Conservation (phyloP, 2,113 vertebrate species). For the Callipepla squamata region DNA sequence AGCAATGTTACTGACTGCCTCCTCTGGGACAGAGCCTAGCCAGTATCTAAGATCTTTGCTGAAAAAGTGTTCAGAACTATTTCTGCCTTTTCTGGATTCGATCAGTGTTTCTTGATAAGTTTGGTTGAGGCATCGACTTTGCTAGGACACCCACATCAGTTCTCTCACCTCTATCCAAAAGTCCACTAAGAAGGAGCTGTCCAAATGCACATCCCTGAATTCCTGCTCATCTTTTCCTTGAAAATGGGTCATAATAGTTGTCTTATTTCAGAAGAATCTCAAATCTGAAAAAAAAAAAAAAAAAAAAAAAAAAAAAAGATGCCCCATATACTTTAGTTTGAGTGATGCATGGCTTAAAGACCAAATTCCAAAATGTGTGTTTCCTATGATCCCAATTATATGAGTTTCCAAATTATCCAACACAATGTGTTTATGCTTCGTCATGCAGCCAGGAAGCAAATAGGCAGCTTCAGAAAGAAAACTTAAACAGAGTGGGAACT, state of each 20-base stretch:
- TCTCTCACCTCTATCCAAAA: not conserved
- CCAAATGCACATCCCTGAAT: not conserved
- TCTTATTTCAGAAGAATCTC: not conserved
- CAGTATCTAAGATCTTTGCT: not conserved
- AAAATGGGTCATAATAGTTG: not conserved
- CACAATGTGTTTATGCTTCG: not conserved
- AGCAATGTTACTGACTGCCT: not conserved
- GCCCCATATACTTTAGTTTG: not conserved
- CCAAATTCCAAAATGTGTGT: not conserved
- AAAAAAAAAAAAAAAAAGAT: not conserved
- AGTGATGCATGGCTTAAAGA: not conserved
- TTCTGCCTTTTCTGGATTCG: not conserved
- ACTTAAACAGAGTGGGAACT: not conserved
- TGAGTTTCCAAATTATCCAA: not conserved
- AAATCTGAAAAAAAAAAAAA: not conserved
- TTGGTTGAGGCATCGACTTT: not conserved
- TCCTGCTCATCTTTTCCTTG: not conserved
- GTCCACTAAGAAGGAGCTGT: not conserved
- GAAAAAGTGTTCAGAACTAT: not conserved
- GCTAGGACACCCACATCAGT: no score
- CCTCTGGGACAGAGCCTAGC: not conserved
- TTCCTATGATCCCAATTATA: not conserved
- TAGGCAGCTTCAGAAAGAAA: not conserved
- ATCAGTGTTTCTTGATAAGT: not conserved
- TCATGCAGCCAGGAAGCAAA: not conserved